These are phyloP conservation scores for Tenualosa ilisha DNA, from an alignment of 2,797 vertebrate species.

Conservation along the genomic window DNA sequence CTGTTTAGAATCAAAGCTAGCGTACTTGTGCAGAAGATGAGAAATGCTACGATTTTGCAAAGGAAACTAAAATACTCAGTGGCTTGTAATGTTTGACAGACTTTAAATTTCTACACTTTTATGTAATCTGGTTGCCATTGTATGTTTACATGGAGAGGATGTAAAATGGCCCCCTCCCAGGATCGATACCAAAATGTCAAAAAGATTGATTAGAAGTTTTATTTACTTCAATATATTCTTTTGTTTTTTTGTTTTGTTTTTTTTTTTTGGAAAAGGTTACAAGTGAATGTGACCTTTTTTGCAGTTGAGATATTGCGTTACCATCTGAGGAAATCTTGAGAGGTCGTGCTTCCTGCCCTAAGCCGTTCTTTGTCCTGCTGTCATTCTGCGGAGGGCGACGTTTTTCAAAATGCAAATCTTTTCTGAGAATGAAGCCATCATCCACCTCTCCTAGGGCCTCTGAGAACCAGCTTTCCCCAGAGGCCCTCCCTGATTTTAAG, in stretches of 20 bases:
- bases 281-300: background rate
- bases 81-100: too few species aligned
- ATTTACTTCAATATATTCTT: background rate
- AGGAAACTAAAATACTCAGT: background rate
- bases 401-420: slow-evolving; percentile 20
- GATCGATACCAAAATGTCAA: background rate
- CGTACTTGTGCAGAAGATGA: slow-evolving; percentile 53
- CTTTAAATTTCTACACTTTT: background rate
- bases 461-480: background rate
- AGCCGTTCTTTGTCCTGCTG: slow-evolving; percentile 14
- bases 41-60: background rate
- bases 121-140: background rate
- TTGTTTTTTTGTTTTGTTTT: background rate
- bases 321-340: slow-evolving; percentile 16
- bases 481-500: background rate
- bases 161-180: background rate
- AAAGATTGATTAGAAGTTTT: background rate
- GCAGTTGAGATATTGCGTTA: background rate
- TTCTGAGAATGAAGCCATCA: slow-evolving; percentile 8
- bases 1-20: slow-evolving; percentile 63
- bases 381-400: background rate
- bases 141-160: background rate
- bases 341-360: background rate
- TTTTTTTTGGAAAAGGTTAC: background rate
- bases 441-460: background rate